Evolutionary conservation across 2,797 vertebrate species (phyloP), one percentile per base, ranked within the genome.

Genomic region (Rhinogobio ventralis): DNA sequence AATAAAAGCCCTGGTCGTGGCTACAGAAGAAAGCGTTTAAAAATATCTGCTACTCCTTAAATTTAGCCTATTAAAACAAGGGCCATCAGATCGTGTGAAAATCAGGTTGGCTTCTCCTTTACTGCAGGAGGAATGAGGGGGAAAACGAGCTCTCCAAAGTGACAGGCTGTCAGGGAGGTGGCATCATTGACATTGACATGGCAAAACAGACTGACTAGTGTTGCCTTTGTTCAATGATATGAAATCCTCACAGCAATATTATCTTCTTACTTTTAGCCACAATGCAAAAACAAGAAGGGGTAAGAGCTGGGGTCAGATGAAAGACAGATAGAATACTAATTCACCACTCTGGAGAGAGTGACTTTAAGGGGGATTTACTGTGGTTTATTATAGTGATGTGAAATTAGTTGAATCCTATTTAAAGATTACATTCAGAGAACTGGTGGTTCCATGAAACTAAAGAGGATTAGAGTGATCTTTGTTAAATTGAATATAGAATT

Each of bases 351-450:
- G n/a, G 62, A 39, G 51, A 69, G 91, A 93, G 90, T 93, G 92
- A 94, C 93, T 94, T 91, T 89, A 90, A 64, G 89, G 87, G 89
- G 91, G 91, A 90, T 94, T 96, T 95, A 95, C 91, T 91, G 93
- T 88, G 85, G 90, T 88, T 93, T 89, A 94, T 93, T 92, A 87
- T 92, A 93, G 93, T 94, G 92, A 93, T 91, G 90, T 93, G 91
- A 71, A 84, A 88, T 93, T 91, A 81, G 90, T 91, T 93, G 91
- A 94, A 95, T 93, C 93, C 94, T 93, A 95, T 95, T 94, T 94
- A 93, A 95, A 93, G 94, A 91, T 88, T 88, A 95, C 90, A 93
- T 91, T 91, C 93, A 92, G 91, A 92, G 91, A 90, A 93, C 92
- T 92, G 93, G 94, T 90, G 93, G 93, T 94, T 93, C 92, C 90